Base-by-base conservation (phyloP, 1,140 invertebrate genomes). In the Zaprionus taronus region DNA sequence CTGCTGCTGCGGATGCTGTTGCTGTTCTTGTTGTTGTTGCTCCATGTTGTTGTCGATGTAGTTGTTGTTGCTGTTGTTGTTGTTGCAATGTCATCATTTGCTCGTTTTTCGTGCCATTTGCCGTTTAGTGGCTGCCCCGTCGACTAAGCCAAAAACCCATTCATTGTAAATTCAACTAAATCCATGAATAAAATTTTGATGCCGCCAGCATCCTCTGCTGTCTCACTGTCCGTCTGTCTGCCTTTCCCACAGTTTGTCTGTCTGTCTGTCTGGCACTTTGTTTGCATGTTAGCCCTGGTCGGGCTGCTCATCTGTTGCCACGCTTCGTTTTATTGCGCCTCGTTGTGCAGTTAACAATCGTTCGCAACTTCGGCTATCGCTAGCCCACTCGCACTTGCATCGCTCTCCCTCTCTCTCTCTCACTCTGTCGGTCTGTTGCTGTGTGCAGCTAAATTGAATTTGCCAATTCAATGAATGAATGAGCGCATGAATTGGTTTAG, bases 131-230 rank as follows among this genome's bases (percentile, higher is more conserved):
- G 26, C 67, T 20, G 55, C 67, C 74, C 61, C n/a, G 36, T 56
- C 63, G 63, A 63, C 83, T 87, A 87, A 87, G 77, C 83, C 77
- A 67, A 86, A 86, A 87, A 73, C 80, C 79, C 84, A 81, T 90
- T 89, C 84, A 90, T 89, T 89, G 84, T 69, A 90, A 89, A 89
- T 89, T 89, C 84, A 90, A 90, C 84, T 89, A 89, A 89, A 90
- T 90, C 85, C 84, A 89, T 89, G 84, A 89, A 89, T 89, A 89
- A 89, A 89, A 89, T 89, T 86, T 83, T 68, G 81, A 74, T 69
- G 61, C 81, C 66, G 64, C 78, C 69, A 65, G 56, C 71, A 62
- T 47, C 49, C 41, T 51, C 62, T 34, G 0, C 62, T 11, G n/a
- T n/a, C 31, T 17, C 12, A 4, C 57, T 53, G 31, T 17, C 31